Evolutionary conservation across 2,888 invertebrate genomes (phyloP), one percentile per base, ranked within the genome.

Genomic region (Drosophila pullipes): DNA sequence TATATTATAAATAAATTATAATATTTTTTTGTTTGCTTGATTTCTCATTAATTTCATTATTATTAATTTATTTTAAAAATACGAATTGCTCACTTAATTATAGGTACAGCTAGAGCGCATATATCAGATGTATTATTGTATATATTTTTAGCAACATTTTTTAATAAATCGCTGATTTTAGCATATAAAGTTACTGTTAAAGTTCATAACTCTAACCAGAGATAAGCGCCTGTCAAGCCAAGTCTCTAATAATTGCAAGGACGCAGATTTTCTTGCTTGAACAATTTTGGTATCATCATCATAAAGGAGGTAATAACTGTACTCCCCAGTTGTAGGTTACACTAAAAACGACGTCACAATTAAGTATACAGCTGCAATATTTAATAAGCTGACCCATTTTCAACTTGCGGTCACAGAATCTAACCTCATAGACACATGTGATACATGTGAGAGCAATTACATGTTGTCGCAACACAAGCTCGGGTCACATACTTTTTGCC

Each of bases 281-380:
- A 28, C 28, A 30, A 59, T 39, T 50, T 65, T 44, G 35, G 39
- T n/a, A n/a, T n/a, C n/a, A n/a, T n/a, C n/a, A n/a, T n/a, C n/a
- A n/a, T n/a, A n/a, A n/a, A n/a, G n/a, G n/a, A n/a, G n/a, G n/a
- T n/a, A n/a, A n/a, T n/a, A n/a, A n/a, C n/a, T n/a, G n/a, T n/a
- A n/a, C n/a, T n/a, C n/a, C n/a, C n/a, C n/a, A n/a, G n/a, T n/a
- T n/a, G n/a, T n/a, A n/a, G n/a, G n/a, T n/a, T n/a, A n/a, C n/a
- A n/a, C n/a, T n/a, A n/a, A n/a, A n/a, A n/a, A n/a, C n/a, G n/a
- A n/a, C n/a, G n/a, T n/a, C n/a, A n/a, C n/a, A n/a, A n/a, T n/a
- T n/a, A n/a, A n/a, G n/a, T n/a, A n/a, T n/a, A n/a, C n/a, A n/a
- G n/a, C n/a, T n/a, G n/a, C n/a, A n/a, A n/a, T n/a, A n/a, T n/a